Percentiles rank a stretch among this genome's conserved stretches.
These are phyloP conservation scores for Trachymyrmex septentrionalis DNA, from an alignment of 1,140 invertebrate species.

Conservation along the genomic window DNA sequence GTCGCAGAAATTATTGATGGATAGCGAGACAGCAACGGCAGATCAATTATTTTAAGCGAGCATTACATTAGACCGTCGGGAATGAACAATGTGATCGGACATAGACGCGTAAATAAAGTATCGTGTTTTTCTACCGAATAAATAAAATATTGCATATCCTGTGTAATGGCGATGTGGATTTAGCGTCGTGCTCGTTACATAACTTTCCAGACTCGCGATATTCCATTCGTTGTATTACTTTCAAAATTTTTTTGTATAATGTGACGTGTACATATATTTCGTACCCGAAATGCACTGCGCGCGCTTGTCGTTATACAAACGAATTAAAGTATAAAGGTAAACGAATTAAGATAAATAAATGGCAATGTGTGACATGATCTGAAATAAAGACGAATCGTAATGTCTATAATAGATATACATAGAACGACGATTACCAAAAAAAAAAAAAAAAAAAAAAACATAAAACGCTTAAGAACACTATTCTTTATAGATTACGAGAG, in stretches of 20 bases:
- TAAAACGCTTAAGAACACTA: not conserved
- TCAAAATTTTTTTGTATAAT: conserved; percentile 43
- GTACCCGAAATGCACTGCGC: not conserved
- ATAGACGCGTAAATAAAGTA: conserved; percentile 45
- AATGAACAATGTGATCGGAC: conserved; percentile 31
- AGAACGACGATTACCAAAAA: not conserved
- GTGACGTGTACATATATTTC: not conserved
- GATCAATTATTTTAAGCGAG: not conserved
- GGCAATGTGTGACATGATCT: not conserved
- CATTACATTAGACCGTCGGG: not conserved
- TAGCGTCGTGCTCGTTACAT: conserved; percentile 40
- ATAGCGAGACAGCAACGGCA: not conserved
- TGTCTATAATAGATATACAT: not conserved
- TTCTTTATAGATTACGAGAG: conserved; percentile 27
- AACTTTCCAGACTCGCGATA: conserved; percentile 18
- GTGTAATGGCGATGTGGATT: conserved; percentile 36
- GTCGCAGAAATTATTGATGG: not conserved
- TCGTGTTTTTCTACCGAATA: conserved; percentile 29
- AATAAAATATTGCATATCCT: conserved; percentile 37
- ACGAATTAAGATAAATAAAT: conserved; percentile 13
- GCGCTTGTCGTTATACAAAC: not conserved
- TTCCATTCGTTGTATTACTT: conserved; percentile 40
- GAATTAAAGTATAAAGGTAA: not conserved
- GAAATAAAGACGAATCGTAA: conserved; percentile 6
- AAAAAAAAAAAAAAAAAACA: too few species aligned